Conservation (phyloP, 1,140 invertebrate species). For the Acromyrmex charruanus region DNA sequence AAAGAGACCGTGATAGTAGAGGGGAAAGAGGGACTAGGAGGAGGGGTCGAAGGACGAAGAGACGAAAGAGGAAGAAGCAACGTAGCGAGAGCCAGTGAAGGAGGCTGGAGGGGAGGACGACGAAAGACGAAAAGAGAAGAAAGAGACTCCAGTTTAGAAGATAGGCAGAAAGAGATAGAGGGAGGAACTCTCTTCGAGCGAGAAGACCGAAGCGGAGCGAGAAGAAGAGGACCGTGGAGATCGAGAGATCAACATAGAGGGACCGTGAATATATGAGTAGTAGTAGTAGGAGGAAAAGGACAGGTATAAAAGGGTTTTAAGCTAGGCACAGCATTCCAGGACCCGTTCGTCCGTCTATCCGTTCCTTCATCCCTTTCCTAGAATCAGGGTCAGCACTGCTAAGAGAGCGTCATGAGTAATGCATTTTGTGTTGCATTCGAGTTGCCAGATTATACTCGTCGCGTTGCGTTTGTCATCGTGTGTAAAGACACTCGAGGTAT, state of each 20-base stretch:
- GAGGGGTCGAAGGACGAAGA: slow-evolving; percentile 30
- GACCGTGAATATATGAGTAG: slow-evolving; percentile 21
- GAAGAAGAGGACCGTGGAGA: slow-evolving; percentile 10
- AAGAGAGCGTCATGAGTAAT: slow-evolving; percentile 35
- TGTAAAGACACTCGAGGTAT: slow-evolving; percentile 31
- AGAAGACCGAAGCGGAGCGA: slow-evolving; percentile 47
- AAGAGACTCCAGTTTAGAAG: slow-evolving; percentile 55
- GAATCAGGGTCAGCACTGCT: slow-evolving; percentile 70
- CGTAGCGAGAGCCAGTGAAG: slow-evolving; percentile 42
- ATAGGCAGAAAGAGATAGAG: slow-evolving; percentile 57
- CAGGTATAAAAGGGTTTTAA: slow-evolving; percentile 50
- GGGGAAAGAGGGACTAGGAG: background rate
- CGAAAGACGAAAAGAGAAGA: slow-evolving; percentile 44
- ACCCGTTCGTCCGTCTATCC: slow-evolving; percentile 40
- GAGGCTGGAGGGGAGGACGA: slow-evolving; percentile 24
- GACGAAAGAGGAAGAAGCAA: slow-evolving; percentile 47
- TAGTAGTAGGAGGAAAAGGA: slow-evolving; percentile 34
- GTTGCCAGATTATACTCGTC: slow-evolving; percentile 36
- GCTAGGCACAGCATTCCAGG: slow-evolving; percentile 69
- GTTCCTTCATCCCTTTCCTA: slow-evolving; percentile 69
- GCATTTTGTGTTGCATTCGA: slow-evolving; percentile 61
- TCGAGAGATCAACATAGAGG: slow-evolving; percentile 32
- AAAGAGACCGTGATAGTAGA: slow-evolving; percentile 19
- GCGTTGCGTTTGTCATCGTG: slow-evolving; percentile 35
- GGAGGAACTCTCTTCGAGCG: slow-evolving; percentile 57